Base-by-base conservation (phyloP, 2,797 vertebrate species). In the Mormyrus proboscirostris region DNA sequence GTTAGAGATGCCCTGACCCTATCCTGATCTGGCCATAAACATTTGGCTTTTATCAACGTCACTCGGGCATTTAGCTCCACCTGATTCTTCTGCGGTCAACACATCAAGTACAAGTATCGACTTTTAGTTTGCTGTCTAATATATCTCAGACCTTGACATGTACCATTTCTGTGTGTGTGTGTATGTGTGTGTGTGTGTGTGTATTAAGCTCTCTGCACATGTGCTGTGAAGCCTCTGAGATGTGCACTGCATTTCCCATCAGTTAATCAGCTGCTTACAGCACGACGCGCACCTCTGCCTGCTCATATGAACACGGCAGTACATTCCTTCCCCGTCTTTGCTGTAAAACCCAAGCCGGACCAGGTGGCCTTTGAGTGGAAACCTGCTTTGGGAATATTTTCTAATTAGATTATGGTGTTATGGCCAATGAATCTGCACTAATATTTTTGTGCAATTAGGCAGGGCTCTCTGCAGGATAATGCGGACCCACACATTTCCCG, bases 361-460 rank as follows among this genome's bases (percentile, higher is more conserved):
- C 82, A 84, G 82, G 82, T 84, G 47, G 82, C 82, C 19, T 50
- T 49, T 50, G 44, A 50, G 16, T 49, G n/a, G 19, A 49, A 50
- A 2, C 10, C 19, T 50, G 82, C n/a, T 84, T 22, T 84, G 47
- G 82, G 82, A 50, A 44, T 84, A 84, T 84, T 50, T 50, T 84
- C 22, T 84, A 84, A 84, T 84, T 84, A 84, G n/a, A 50, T 50
- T 50, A 50, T 49, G 9, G 22, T 50, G 82, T 84, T 51, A 50
- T 25, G 82, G 82, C 16, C 82, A 50, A 25, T 84, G 47, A 50
- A 84, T 84, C n/a, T 5, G 4, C 82, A 84, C 47, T 84, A 84
- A 50, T 84, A 84, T 84, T 51, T 38, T 84, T 50, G 44, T 49
- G n/a, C 10, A 84, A 84, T 84, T 84, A 84, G 82, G 47, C 82